phyloP scores from a whole-genome alignment of 2,888 invertebrate species.

The Hesperia comma region DNA sequence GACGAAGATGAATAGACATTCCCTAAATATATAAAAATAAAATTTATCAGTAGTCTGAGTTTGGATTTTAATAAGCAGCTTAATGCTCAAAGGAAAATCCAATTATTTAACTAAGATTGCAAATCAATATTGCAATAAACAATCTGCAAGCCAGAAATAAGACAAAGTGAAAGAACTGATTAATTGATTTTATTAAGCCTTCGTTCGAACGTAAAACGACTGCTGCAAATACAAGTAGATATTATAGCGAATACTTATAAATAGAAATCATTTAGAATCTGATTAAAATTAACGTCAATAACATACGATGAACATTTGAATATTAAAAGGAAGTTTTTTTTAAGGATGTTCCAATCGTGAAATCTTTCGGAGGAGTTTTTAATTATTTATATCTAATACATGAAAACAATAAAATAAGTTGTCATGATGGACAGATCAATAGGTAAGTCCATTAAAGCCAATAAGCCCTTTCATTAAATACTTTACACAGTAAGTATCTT shows the following conservation, averaged over 20 bases:
- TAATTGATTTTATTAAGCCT: constrained; percentile 16
- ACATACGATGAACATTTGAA: too few species aligned
- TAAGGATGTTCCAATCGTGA: too few species aligned
- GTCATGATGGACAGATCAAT: too few species aligned
- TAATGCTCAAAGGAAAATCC: constrained; percentile 17
- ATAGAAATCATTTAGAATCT: background rate
- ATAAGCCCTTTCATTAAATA: too few species aligned
- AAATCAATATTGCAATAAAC: constrained; percentile 22
- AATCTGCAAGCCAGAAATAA: constrained; percentile 1
- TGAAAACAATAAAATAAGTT: too few species aligned
- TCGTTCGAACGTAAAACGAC: background rate
- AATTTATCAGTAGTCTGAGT: background rate
- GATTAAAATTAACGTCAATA: too few species aligned
- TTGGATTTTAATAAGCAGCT: constrained; percentile 1
- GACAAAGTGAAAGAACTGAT: constrained; percentile 7
- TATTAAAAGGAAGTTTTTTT: too few species aligned
- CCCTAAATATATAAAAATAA: background rate
- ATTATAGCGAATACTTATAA: background rate
- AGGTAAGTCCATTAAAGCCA: too few species aligned
- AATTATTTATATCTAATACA: too few species aligned
- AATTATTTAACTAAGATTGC: constrained; percentile 12
- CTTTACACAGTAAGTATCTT: too few species aligned
- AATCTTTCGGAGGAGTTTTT: too few species aligned
- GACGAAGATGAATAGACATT: background rate
- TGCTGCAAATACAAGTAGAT: background rate